Conservation (phyloP, 2,113 vertebrate species). For the Pollachius pollachius region DNA sequence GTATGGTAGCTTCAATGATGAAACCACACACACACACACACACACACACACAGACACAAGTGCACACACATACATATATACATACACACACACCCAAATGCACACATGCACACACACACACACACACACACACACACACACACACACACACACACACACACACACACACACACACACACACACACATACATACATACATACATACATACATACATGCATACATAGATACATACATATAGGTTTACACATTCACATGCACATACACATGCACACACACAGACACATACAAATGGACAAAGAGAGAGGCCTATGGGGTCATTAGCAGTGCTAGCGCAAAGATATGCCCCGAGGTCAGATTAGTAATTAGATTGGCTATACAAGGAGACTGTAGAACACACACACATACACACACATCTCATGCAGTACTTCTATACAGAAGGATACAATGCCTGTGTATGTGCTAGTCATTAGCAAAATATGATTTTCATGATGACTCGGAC, state of each 20-base stretch:
- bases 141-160: background rate
- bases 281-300: background rate
- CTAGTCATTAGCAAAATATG: constrained; percentile 28
- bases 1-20: constrained; percentile 1
- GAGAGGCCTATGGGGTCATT: constrained; percentile 34
- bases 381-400: constrained; percentile 43
- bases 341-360: constrained; percentile 56
- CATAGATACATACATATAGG: background rate
- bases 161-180: background rate
- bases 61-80: background rate
- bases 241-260: background rate
- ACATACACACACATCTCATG: constrained; percentile 37
- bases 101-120: background rate
- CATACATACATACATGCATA: constrained; percentile 6
- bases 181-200: background rate
- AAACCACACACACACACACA: constrained; percentile 1
- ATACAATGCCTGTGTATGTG: constrained; percentile 26
- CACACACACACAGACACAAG: background rate
- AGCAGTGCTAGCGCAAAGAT: constrained; percentile 42
- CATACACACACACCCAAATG: constrained; percentile 8
- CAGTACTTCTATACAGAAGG: constrained; percentile 55
- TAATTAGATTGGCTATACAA: constrained; percentile 63
- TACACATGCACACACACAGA: background rate
- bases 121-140: constrained; percentile 2
- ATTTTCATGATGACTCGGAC: constrained; percentile 61